These are phyloP conservation scores for Drosophila paramelanica DNA, from an alignment of 2,888 invertebrate species.

Conservation along the genomic window DNA sequence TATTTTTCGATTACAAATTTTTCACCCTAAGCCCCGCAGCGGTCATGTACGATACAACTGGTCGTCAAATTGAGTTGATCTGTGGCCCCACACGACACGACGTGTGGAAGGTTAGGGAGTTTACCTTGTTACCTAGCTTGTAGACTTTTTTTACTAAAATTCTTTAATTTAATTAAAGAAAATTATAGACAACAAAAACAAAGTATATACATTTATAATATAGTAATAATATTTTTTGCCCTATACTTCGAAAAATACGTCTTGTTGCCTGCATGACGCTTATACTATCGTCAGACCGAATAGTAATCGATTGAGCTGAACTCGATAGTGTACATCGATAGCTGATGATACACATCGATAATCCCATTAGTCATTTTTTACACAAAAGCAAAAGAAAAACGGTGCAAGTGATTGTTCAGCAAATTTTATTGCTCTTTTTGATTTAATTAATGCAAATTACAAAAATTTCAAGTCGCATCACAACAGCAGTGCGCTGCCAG, in stretches of 20 bases:
- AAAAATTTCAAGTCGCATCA: conserved; percentile 30
- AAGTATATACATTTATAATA: background rate
- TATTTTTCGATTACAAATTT: conserved; percentile 58
- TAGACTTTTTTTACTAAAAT: background rate
- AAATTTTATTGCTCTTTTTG: conserved; percentile 38
- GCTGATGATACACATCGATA: conserved; percentile 30
- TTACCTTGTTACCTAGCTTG: background rate
- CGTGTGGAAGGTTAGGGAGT: background rate
- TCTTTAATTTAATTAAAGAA: background rate
- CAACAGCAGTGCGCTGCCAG: conserved; percentile 12
- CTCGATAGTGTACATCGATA: conserved; percentile 22
- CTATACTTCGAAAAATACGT: background rate
- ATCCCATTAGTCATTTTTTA: conserved; percentile 60
- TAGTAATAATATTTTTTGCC: background rate
- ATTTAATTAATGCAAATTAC: conserved; percentile 50
- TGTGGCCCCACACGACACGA: conserved; percentile 11
- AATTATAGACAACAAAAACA: background rate
- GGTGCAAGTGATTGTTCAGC: conserved; percentile 43
- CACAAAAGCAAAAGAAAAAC: conserved; percentile 56
- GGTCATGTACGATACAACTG: conserved; percentile 31
- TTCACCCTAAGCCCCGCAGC: conserved; percentile 42
- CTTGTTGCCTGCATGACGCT: background rate
- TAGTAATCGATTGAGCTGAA: background rate
- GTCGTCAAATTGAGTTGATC: background rate
- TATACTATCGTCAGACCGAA: background rate